These are phyloP conservation scores for Anticlea derivata DNA, from an alignment of 2,888 invertebrate species.

Conservation along the genomic window DNA sequence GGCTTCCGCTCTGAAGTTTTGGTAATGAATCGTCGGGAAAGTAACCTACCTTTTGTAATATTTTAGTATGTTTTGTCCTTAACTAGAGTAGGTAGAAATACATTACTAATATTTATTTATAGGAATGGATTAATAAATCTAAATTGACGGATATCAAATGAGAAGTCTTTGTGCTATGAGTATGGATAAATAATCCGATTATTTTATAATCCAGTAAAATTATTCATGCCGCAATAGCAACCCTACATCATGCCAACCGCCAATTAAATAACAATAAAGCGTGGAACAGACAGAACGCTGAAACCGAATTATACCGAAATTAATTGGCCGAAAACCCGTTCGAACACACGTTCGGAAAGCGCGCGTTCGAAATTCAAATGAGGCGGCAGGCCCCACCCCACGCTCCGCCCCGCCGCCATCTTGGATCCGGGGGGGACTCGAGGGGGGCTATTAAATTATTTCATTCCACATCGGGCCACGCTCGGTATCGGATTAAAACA, in stretches of 20 bases:
- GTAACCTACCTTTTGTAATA: too few relatives aligned
- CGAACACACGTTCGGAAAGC: conserved; percentile 80
- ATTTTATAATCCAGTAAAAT: conserved; percentile 14
- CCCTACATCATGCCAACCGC: conserved; percentile 44
- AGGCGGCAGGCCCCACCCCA: conserved; percentile 79
- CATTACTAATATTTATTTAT: too few relatives aligned
- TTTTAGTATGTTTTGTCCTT: too few relatives aligned
- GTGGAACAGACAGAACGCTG: conserved; percentile 55
- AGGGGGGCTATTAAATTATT: conserved; percentile 82
- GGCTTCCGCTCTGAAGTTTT: conserved; percentile 5
- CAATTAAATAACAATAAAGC: conserved; percentile 72
- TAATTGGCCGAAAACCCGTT: conserved; percentile 82
- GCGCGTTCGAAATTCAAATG: conserved; percentile 82
- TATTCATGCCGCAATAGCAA: conserved; percentile 20
- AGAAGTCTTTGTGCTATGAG: too few relatives aligned
- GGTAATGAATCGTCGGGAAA: too few relatives aligned
- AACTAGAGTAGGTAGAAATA: too few relatives aligned
- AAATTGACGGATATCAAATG: too few relatives aligned
- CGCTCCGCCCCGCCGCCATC: conserved; percentile 80
- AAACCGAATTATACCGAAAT: conserved; percentile 77
- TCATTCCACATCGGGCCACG: conserved; percentile 81
- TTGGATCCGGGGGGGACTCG: conserved; percentile 66
- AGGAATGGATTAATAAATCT: too few relatives aligned
- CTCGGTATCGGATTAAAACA: conserved; percentile 82
- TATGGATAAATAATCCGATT: conserved; percentile 12